These are phyloP conservation scores for Anarrhichthys ocellatus DNA, from an alignment of 2,113 vertebrate genomes.

Conservation along the genomic window DNA sequence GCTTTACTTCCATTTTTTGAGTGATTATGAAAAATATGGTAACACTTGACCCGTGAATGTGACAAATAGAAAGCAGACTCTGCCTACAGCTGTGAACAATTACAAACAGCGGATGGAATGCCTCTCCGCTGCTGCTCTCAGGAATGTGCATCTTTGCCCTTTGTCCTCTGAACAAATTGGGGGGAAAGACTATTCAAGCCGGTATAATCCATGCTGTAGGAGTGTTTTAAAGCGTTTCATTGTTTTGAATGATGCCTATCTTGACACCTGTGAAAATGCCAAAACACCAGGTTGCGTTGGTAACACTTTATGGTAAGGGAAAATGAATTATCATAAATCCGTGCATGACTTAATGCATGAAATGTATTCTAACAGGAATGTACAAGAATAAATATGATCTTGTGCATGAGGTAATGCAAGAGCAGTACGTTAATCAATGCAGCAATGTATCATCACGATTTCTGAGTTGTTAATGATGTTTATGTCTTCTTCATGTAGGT, in stretches of 20 bases:
- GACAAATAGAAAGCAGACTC: constrained; percentile 77
- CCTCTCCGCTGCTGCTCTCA: constrained; percentile 60
- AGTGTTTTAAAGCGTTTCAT: constrained; percentile 41
- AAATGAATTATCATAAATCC: neutral
- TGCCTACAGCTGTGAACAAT: constrained; percentile 76
- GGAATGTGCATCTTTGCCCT: constrained; percentile 76
- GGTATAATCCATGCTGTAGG: constrained; percentile 36
- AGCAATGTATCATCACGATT: neutral
- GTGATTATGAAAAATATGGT: constrained; percentile 67
- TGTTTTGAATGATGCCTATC: constrained; percentile 30
- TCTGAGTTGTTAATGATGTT: neutral
- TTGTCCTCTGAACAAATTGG: constrained; percentile 74
- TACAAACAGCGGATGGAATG: constrained; percentile 79
- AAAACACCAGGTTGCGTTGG: neutral
- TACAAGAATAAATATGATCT: neutral
- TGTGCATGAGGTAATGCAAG: neutral
- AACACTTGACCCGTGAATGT: constrained; percentile 74
- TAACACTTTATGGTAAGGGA: neutral
- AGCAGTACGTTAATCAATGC: neutral
- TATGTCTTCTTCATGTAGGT: neutral
- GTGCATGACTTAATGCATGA: neutral
- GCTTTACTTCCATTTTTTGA: constrained; percentile 54
- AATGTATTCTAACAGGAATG: neutral
- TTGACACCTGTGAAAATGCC: constrained; percentile 49
- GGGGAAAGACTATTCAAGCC: constrained; percentile 44